phyloP scores from a whole-genome alignment of 1,140 invertebrate genomes.

The Drosophila mauritiana region DNA sequence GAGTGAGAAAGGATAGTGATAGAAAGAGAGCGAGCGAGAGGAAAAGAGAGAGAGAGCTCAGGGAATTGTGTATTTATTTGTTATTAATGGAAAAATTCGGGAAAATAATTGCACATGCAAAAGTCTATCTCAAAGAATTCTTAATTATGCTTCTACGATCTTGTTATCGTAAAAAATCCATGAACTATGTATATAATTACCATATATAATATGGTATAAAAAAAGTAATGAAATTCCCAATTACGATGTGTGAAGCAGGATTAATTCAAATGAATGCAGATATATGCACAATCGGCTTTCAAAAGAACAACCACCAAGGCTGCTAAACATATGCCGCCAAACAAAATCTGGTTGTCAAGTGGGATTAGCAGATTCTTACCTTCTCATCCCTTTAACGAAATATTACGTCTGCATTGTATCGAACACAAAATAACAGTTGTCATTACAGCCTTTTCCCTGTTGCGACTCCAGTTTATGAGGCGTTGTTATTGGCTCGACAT shows the following conservation, averaged over 20 bases:
- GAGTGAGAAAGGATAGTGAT: constrained; percentile 6
- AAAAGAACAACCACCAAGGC: constrained; percentile 1
- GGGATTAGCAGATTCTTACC: constrained; percentile 21
- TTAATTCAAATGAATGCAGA: not conserved
- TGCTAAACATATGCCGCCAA: constrained; percentile 12
- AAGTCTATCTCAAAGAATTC: not conserved
- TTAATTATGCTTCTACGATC: not conserved
- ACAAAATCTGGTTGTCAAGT: constrained; percentile 28
- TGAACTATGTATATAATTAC: not conserved
- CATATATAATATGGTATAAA: too few species aligned
- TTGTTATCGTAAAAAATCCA: not conserved
- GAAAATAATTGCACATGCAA: not conserved
- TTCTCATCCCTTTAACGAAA: not conserved
- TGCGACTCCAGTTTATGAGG: not conserved
- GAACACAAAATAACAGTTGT: constrained; percentile 19
- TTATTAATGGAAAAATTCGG: constrained; percentile 4
- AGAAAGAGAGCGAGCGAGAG: not conserved
- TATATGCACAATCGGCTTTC: constrained; percentile 3
- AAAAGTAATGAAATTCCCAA: not conserved
- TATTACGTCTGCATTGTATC: not conserved
- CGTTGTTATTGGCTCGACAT: constrained; percentile 17
- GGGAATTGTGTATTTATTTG: constrained; percentile 16
- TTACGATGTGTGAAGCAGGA: constrained; percentile 1
- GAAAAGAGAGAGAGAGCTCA: not conserved
- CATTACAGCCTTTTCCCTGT: constrained; percentile 10